Evolutionary conservation across 1,140 invertebrate species (phyloP).

Genomic region (Drosophila ironensis): DNA sequence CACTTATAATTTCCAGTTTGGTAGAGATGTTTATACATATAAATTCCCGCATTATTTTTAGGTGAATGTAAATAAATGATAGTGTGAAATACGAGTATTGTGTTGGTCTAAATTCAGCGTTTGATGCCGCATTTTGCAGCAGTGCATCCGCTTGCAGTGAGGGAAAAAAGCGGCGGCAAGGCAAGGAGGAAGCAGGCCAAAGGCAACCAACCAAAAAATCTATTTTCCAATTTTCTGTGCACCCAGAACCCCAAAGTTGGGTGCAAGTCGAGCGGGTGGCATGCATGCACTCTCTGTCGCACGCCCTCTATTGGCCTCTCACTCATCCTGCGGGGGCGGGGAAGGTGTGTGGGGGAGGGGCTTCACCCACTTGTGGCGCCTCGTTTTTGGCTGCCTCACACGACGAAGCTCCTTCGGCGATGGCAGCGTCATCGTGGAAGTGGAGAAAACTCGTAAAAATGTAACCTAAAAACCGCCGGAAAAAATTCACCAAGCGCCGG

Average conservation of each 20-base stretch:
- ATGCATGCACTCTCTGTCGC: slow-evolving; percentile 36
- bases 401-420: slow-evolving; percentile 55
- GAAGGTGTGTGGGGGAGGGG: too few species aligned
- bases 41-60: too few species aligned
- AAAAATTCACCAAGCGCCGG: slow-evolving; percentile 64
- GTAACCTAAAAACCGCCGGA: slow-evolving; percentile 82
- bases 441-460: slow-evolving; percentile 76
- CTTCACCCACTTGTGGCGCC: slow-evolving; percentile 72
- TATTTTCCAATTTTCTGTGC: slow-evolving; percentile 79
- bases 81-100: too few species aligned
- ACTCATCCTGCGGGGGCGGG: too few species aligned
- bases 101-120: too few species aligned
- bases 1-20: too few species aligned
- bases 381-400: slow-evolving; percentile 64
- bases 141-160: too few species aligned
- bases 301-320: slow-evolving; percentile 4
- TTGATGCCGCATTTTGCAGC: too few species aligned
- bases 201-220: slow-evolving; percentile 78
- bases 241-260: slow-evolving; percentile 25
- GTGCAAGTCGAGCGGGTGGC: background rate
- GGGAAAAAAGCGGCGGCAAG: slow-evolving; percentile 10
- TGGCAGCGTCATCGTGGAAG: slow-evolving; percentile 57
- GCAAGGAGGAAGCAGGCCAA: slow-evolving; percentile 51
- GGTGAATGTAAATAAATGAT: too few species aligned
- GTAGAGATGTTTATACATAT: too few species aligned